Evolutionary conservation across 2,797 vertebrate genomes (phyloP).

Genomic region (Sebastiscus tertius): DNA sequence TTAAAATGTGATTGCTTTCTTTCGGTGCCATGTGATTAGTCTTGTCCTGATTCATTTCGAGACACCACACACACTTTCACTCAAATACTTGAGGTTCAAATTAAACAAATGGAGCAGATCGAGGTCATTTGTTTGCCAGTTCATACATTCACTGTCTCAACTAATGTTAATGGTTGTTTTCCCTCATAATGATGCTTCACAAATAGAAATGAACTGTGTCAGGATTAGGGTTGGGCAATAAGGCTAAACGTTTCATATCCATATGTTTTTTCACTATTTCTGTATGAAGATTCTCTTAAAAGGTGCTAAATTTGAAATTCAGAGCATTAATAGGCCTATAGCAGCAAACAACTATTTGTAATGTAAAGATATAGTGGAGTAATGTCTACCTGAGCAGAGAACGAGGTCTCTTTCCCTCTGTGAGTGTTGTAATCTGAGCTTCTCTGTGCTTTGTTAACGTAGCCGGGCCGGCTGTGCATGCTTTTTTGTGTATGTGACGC

Average conservation of each 20-base stretch:
- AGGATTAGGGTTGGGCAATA: not conserved
- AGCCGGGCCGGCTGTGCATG: too few relatives aligned
- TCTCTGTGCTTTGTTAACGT: too few relatives aligned
- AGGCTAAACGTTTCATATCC: not conserved
- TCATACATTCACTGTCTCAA: not conserved
- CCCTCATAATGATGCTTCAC: not conserved
- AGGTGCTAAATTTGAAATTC: not conserved
- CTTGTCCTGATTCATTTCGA: not conserved
- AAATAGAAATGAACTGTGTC: not conserved
- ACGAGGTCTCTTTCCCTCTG: too few relatives aligned
- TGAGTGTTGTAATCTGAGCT: too few relatives aligned
- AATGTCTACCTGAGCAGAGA: too few relatives aligned
- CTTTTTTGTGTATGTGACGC: too few relatives aligned
- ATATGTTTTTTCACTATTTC: not conserved
- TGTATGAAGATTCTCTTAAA: not conserved
- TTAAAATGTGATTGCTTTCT: conserved; percentile 11
- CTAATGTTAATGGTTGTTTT: not conserved
- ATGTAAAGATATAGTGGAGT: not conserved
- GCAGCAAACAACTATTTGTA: not conserved
- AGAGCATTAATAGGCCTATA: not conserved
- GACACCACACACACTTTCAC: not conserved
- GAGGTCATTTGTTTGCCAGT: not conserved
- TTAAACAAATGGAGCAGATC: conserved; percentile 7
- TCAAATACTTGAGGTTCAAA: not conserved
- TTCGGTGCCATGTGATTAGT: not conserved